These are phyloP conservation scores for Pseudomyrmex dendroicus DNA, from an alignment of 1,140 invertebrate genomes.

Conservation along the genomic window DNA sequence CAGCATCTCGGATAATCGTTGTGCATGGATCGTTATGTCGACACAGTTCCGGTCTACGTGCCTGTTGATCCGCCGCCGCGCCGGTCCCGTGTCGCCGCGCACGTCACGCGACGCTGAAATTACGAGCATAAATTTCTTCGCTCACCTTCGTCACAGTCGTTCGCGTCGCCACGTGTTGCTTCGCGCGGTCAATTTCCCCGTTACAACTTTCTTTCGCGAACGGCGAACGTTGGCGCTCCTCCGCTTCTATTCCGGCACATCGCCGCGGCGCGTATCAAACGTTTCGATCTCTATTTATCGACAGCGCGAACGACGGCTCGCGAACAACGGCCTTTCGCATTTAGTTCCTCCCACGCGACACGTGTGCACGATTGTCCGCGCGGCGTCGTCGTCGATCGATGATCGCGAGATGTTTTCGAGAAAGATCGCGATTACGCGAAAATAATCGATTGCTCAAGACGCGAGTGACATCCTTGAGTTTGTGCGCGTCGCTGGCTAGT, in stretches of 20 bases:
- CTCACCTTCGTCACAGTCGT: constrained; percentile 47
- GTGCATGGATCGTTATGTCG: not conserved
- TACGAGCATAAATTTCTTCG: constrained; percentile 66
- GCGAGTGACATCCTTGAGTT: not conserved
- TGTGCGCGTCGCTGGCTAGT: not conserved
- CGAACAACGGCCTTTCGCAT: not conserved
- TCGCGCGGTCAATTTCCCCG: constrained; percentile 71
- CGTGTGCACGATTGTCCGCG: not conserved
- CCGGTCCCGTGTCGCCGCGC: not conserved
- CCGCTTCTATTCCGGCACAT: constrained; percentile 56
- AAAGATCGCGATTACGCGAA: constrained; percentile 42
- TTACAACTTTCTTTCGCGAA: constrained; percentile 72
- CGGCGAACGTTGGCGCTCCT: constrained; percentile 42
- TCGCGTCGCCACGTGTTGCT: constrained; percentile 46
- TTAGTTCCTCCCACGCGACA: not conserved
- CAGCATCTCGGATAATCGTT: not conserved
- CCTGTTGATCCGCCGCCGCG: not conserved
- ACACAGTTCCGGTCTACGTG: constrained; percentile 2
- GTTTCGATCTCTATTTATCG: constrained; percentile 34
- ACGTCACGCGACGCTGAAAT: constrained; percentile 58
- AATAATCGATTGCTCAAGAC: constrained; percentile 2
- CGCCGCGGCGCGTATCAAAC: constrained; percentile 39
- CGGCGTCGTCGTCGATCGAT: constrained; percentile 21
- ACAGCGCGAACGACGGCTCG: not conserved
- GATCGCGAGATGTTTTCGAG: constrained; percentile 38